Base-by-base conservation (phyloP, 2,797 vertebrate species). In the Lateolabrax maculatus region DNA sequence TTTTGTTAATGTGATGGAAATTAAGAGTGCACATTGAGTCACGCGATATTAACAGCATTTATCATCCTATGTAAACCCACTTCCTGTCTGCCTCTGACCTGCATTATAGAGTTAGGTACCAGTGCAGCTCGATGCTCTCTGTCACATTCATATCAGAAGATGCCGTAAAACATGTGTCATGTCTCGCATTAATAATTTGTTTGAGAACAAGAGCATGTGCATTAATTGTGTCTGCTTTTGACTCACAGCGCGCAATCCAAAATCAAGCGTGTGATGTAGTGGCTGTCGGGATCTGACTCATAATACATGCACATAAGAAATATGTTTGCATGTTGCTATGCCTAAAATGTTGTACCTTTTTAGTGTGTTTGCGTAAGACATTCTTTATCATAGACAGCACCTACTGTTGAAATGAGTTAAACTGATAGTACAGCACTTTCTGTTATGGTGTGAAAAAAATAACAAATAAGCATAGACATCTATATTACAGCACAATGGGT, bases 1-100 rank as follows among this genome's bases (percentile, higher is more conserved):
- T 83, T 89, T 86, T 80, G 77, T 87, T 93, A 92, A 94, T 94
- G 77, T 89, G 87, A 94, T 93, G 80, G 60, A 88, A n/a, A 87
- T 86, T 60, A 64, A 56, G 56, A 48, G 52, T 34, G 55, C 46
- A 66, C 15, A 51, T 43, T 46, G 46, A 73, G 81, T 90, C 86
- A 77, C 65, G 27, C 44, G 84, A 81, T 65, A 75, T 67, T 76
- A 78, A 72, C 72, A 66, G n/a, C 48, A 68, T 72, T 77, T 39
- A 65, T 57, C 46, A 60, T 46, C 37, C 61, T 15, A 53, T 48
- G 41, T 60, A 53, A 82, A 61, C 23, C 48, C 31, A 21, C 80
- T 72, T 82, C 75, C 69, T 73, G 68, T 68, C 69, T 56, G 57
- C 44, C 25, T 36, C 60, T 77, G 56, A 63, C 37, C 44, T 83